Conservation (phyloP, 37 sponge, comb jelly and placozoan species). For the Hormiphora californensis region DNA sequence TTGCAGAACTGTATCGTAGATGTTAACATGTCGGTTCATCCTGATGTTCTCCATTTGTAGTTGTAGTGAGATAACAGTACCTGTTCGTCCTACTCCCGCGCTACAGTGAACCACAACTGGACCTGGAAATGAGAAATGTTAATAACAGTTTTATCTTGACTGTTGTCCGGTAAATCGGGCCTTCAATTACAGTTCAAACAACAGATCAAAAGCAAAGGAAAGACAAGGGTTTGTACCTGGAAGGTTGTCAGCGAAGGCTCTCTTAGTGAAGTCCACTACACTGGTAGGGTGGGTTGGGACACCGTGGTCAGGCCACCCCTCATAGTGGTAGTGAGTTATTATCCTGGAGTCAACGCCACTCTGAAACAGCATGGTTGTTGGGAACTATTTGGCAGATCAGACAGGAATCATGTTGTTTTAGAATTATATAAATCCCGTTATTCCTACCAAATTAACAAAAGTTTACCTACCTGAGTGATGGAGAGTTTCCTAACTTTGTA, state of each 20-base stretch:
- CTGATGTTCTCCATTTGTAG: conserved; percentile 33
- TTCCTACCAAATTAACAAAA: too few species aligned
- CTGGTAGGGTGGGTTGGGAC: background rate
- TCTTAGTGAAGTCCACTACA: background rate
- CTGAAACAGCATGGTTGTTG: too few species aligned
- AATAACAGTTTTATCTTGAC: background rate
- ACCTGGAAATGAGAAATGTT: background rate
- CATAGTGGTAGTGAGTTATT: conserved; percentile 36
- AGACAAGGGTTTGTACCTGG: background rate
- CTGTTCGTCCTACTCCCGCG: conserved; percentile 1
- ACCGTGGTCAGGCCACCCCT: conserved; percentile 49
- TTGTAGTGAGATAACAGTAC: background rate
- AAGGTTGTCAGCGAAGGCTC: conserved; percentile 10
- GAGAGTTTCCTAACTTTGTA: conserved; percentile 49
- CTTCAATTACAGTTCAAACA: background rate
- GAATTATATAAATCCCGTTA: too few species aligned
- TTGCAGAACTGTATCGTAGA: background rate
- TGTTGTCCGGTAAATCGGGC: background rate
- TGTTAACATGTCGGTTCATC: background rate
- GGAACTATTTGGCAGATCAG: too few species aligned
- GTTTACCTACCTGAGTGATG: conserved; percentile 29
- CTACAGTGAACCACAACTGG: background rate
- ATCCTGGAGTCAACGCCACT: background rate
- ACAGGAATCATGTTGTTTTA: too few species aligned
- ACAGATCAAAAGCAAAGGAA: background rate